A percentile compares a stretch with the other conserved stretches of the same genome.
Evolutionary conservation across 2,113 vertebrate genomes (phyloP).

Genomic region (Mesoclemmys tuberculata): DNA sequence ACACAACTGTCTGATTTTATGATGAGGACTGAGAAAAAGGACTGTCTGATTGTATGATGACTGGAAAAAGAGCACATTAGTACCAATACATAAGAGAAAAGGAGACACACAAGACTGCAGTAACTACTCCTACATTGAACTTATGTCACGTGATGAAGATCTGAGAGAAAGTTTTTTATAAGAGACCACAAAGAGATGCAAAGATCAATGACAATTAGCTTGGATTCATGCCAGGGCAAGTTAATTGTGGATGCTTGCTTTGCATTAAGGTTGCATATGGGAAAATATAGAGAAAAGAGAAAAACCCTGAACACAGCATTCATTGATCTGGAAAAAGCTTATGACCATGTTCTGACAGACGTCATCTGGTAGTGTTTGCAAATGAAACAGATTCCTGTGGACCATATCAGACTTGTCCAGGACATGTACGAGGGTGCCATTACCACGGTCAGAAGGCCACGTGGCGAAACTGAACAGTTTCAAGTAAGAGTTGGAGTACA

Average conservation of each 20-base stretch:
- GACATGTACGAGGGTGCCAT: too few relatives aligned
- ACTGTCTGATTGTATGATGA: too few relatives aligned
- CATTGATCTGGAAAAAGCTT: neutral
- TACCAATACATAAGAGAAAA: neutral
- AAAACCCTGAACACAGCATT: neutral
- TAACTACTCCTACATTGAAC: neutral
- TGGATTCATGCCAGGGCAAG: neutral
- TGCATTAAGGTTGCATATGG: neutral
- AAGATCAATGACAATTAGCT: neutral
- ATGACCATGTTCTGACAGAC: neutral
- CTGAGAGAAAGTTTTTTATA: neutral
- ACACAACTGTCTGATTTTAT: neutral
- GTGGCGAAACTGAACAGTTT: too few relatives aligned
- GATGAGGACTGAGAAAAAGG: too few relatives aligned
- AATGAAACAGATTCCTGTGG: neutral
- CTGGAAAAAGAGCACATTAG: neutral
- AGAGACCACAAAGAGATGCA: neutral
- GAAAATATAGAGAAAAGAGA: neutral
- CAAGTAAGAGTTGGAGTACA: too few relatives aligned
- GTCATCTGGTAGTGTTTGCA: neutral
- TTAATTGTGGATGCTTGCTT: neutral
- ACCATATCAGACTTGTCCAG: too few relatives aligned
- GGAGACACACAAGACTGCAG: neutral
- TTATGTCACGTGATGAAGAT: neutral
- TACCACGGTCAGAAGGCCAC: too few relatives aligned